Percentiles rank a stretch among this genome's conserved stretches.
These are phyloP conservation scores for Brachionus manjavacas DNA, from an alignment of 1,140 invertebrate genomes.

Conservation along the genomic window DNA sequence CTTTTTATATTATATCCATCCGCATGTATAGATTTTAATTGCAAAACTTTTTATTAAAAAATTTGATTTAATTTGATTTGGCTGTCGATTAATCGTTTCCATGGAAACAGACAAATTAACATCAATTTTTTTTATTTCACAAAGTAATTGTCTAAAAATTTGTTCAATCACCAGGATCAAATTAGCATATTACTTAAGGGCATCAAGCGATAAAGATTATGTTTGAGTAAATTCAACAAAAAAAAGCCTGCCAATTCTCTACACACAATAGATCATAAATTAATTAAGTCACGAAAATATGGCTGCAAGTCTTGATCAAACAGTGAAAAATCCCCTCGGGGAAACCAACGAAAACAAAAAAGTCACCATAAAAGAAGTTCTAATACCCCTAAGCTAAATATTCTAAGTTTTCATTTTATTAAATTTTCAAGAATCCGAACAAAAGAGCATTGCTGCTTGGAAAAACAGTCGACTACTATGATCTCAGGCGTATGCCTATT, in stretches of 20 bases:
- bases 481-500: neutral
- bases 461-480: slow-evolving; percentile 9
- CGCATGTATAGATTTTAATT: too few species aligned
- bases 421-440: slow-evolving; percentile 11
- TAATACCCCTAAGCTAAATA: neutral
- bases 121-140: neutral
- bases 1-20: too few species aligned
- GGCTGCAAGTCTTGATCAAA: slow-evolving; percentile 15
- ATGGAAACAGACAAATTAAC: neutral
- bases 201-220: neutral
- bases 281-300: neutral
- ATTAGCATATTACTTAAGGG: neutral
- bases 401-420: slow-evolving; percentile 17
- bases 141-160: neutral
- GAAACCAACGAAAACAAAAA: slow-evolving; percentile 11
- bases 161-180: neutral
- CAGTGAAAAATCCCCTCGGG: neutral
- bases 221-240: neutral
- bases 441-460: slow-evolving; percentile 1
- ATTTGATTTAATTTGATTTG: too few species aligned
- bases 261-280: neutral
- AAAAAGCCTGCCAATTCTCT: neutral
- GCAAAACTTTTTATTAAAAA: too few species aligned
- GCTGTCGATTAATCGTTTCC: neutral
- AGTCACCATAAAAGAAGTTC: slow-evolving; percentile 9